Evolutionary conservation across 35 echinoderm and acorn worm genomes (phyloP).

Genomic region (Apostichopus californicus): DNA sequence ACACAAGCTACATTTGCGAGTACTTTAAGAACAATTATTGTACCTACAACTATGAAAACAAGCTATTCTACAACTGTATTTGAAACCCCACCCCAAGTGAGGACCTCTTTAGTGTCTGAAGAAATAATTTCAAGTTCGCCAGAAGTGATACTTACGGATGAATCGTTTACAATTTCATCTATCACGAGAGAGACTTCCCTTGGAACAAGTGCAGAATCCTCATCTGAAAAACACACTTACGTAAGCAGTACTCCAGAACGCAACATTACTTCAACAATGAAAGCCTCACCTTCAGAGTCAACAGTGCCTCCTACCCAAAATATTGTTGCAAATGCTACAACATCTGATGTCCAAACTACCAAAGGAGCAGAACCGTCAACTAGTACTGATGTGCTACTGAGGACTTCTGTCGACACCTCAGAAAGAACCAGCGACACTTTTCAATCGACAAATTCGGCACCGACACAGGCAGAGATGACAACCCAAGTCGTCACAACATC

Average conservation of each 20-base stretch:
- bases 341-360: not conserved
- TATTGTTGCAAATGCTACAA: not conserved
- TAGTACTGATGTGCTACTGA: not conserved
- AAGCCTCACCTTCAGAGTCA: not conserved
- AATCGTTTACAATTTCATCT: not conserved
- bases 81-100: too few species aligned
- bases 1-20: not conserved
- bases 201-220: not conserved
- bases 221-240: not conserved
- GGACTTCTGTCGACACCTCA: too few species aligned
- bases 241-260: not conserved
- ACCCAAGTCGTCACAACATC: slow-evolving; percentile 9
- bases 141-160: not conserved
- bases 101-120: too few species aligned
- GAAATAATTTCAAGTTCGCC: not conserved
- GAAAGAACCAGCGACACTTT: too few species aligned
- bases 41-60: not conserved
- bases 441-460: not conserved
- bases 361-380: not conserved
- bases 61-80: not conserved
- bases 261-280: not conserved
- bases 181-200: not conserved
- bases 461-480: slow-evolving; percentile 12
- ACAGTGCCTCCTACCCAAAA: not conserved
- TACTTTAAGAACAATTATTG: not conserved